phyloP scores from a whole-genome alignment of 2,888 invertebrate species.

The Melipona bicolor region DNA sequence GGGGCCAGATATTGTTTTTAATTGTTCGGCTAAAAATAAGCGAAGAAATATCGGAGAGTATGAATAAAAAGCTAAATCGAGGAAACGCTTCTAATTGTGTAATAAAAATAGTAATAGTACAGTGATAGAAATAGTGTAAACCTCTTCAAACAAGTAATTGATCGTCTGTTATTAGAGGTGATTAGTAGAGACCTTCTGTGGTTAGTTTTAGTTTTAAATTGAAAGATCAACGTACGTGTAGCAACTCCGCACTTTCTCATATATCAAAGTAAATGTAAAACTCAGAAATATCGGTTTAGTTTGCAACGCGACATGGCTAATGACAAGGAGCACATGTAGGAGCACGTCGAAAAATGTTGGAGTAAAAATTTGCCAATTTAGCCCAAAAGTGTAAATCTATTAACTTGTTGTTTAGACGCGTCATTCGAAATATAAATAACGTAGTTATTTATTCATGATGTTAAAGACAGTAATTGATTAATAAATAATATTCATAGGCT shows the following conservation, averaged over 20 bases:
- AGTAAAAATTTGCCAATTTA: too few relatives aligned
- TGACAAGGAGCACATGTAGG: too few relatives aligned
- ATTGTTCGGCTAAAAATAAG: not conserved
- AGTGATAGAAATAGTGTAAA: not conserved
- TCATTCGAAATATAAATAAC: too few relatives aligned
- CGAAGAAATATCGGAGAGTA: not conserved
- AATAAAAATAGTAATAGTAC: not conserved
- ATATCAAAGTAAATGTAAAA: too few relatives aligned
- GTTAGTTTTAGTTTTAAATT: not conserved
- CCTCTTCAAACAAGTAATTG: not conserved
- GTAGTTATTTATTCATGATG: too few relatives aligned
- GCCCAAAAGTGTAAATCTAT: too few relatives aligned
- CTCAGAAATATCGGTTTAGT: too few relatives aligned
- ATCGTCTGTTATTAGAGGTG: not conserved
- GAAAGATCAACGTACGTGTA: not conserved
- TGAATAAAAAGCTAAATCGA: not conserved
- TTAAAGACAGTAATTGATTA: not conserved
- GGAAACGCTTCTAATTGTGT: not conserved
- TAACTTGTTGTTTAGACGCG: too few relatives aligned
- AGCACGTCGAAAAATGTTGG: too few relatives aligned
- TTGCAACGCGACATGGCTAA: too few relatives aligned
- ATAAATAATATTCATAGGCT: not conserved
- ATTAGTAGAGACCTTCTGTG: too few relatives aligned
- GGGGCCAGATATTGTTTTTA: not conserved
- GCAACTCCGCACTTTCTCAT: too few relatives aligned